Base-by-base conservation (phyloP, 2,113 vertebrate species). In the Dipodomys merriami region DNA sequence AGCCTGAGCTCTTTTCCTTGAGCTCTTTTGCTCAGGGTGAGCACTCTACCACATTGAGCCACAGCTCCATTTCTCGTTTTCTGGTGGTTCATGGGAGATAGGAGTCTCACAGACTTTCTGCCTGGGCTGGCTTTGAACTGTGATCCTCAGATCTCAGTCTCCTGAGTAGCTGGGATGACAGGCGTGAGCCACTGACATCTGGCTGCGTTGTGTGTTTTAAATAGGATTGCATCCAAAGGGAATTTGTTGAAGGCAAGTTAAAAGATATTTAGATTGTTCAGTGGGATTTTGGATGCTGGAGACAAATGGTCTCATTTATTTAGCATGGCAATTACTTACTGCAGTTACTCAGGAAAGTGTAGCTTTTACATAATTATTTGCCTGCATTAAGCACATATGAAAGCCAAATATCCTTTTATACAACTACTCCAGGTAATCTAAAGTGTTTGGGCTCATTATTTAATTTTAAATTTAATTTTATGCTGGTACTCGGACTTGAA, bases 301-400 rank as follows among this genome's bases (percentile, higher is more conserved):
- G 87, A 91, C 80, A 73, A 72, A 93, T 39, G 46, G 4, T 69
- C 85, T 62, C 13, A 49, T 49, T 49, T 69, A 9, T n/a, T 57
- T 90, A 74, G 77, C 67, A 62, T 29, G 67, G 25, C 39, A 30
- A 91, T 96, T 91, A 82, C 91, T 74, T 94, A 87, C 44, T 89
- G 39, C 49, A 80, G 15, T 22, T 29, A 19, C 35, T 62, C 72
- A 76, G 25, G 60, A 83, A 74, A 77, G 8, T 11, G 16, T 33
- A 69, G 64, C 30, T 78, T 91, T 94, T 72, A 83, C 0, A 1
- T 6, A 86, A 80, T 60, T 60, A 73, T 80, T n/a, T 73, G 62
- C 10, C 72, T 60, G 76, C 74, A 29, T 39, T 94, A 84, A 90
- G 30, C 22, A 7, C 6, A 67, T 79, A 10, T 30, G 77, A 94